Base-by-base conservation (phyloP, 2,797 vertebrate species). In the Clarias pachynema region DNA sequence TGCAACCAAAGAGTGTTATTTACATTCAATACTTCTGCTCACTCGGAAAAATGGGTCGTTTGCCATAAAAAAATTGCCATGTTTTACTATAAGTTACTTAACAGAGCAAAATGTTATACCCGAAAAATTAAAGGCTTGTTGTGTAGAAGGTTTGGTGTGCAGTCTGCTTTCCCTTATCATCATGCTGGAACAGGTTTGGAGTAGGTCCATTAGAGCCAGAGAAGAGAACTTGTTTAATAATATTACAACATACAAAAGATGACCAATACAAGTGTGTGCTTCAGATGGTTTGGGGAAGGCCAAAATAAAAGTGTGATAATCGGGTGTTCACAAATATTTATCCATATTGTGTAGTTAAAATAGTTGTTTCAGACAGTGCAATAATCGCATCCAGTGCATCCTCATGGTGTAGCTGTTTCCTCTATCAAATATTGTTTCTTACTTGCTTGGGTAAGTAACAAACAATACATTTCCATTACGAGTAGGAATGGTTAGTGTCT, bases 321-420 rank as follows among this genome's bases (percentile, higher is more conserved):
- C 77, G 49, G 78, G n/a, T 34, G 62, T 65, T 4, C n/a, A 80
- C 79, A 81, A 31, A 69, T 44, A 0, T 57, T 69, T 68, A 29
- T 5, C 49, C 18, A 16, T n/a, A 24, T 34, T 34, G 49, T 53
- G n/a, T 20, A 66, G 6, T 20, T 81, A 24, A 4, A 49, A 22
- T 49, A 20, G 24, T 44, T 44, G 57, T 80, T 81, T 81, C 79
- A 53, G 26, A 81, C 16, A 81, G 29, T 81, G 49, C 18, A 20
- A 53, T 20, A 56, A 57, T 53, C 40, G 20, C 44, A 66, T 34
- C 5, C 63, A 79, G 31, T 62, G 57, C 60, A 59, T 80, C 15
- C 26, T 63, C 79, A 6, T 34, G 4, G n/a, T n/a, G 37, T 31
- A 37, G 40, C 12, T 84, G 6, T 31, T 84, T 53, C 44, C 10